Conservation (phyloP, 1,140 invertebrate genomes). For the Diuraphis noxia region DNA sequence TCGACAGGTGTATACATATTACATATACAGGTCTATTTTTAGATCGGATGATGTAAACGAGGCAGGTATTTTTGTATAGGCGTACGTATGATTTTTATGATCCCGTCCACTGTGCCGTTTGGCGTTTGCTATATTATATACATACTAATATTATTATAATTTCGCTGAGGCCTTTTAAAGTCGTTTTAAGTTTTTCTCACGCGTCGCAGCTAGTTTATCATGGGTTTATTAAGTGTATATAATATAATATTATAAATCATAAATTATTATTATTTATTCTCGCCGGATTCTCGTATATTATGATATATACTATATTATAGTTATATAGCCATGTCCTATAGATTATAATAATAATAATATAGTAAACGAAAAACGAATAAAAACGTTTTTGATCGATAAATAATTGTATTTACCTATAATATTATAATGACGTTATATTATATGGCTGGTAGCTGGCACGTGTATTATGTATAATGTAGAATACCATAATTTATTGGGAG, state of each 20-base stretch:
- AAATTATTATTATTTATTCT: conserved; percentile 5
- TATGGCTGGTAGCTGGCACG: not conserved
- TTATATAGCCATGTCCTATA: not conserved
- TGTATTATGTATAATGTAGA: not conserved
- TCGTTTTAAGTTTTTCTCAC: not conserved
- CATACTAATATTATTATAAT: not conserved
- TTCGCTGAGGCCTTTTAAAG: not conserved
- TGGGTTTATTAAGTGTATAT: not conserved
- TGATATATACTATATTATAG: not conserved
- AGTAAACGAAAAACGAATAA: not conserved
- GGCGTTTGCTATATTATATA: no score
- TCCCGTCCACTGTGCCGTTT: not conserved
- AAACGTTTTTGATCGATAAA: not conserved
- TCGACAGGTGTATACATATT: not conserved
- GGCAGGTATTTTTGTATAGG: not conserved
- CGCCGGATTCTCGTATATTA: not conserved
- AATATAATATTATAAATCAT: not conserved
- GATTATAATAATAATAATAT: not conserved
- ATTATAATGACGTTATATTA: not conserved
- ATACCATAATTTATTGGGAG: not conserved
- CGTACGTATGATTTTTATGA: not conserved
- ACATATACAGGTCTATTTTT: no score
- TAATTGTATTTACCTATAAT: not conserved
- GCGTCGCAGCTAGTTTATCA: not conserved
- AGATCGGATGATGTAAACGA: not conserved